Conservation (phyloP, 2,888 invertebrate genomes). For the Dicyrtomina minuta region DNA sequence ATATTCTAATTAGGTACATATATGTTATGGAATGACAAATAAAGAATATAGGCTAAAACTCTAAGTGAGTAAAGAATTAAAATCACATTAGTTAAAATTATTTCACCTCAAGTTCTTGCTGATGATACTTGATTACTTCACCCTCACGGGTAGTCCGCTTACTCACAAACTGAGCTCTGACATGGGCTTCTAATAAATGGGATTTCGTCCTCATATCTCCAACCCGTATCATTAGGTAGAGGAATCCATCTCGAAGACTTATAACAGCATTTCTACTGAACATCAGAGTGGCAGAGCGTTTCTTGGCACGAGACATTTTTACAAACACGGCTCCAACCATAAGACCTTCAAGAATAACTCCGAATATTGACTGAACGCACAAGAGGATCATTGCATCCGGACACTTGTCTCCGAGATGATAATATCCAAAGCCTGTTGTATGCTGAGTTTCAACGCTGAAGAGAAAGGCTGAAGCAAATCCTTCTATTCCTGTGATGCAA, state of each 20-base stretch:
- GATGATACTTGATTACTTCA: conserved; percentile 46
- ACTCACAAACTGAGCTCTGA: conserved; percentile 45
- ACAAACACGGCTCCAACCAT: conserved; percentile 70
- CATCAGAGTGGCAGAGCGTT: conserved; percentile 86
- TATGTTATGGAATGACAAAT: too few relatives aligned
- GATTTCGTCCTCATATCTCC: conserved; percentile 47
- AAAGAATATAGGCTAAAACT: too few relatives aligned
- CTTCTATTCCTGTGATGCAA: conserved; percentile 59
- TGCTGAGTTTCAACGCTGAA: conserved; percentile 63
- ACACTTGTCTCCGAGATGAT: conserved; percentile 57
- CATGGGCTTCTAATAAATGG: conserved; percentile 50
- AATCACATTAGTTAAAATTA: too few relatives aligned
- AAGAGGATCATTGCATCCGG: conserved; percentile 40
- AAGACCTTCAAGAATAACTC: conserved; percentile 62
- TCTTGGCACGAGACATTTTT: conserved; percentile 91
- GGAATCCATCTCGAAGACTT: conserved; percentile 83
- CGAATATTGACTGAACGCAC: conserved; percentile 50
- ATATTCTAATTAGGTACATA: too few relatives aligned
- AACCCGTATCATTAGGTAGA: conserved; percentile 23
- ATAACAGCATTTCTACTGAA: conserved; percentile 87
- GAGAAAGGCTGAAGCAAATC: conserved; percentile 60
- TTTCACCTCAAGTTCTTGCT: conserved; percentile 46
- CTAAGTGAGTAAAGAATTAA: too few relatives aligned
- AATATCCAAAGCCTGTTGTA: conserved; percentile 75
- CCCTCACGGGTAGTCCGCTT: conserved; percentile 47